These are phyloP conservation scores for Crotalus helleri DNA, from an alignment of 2,113 vertebrate genomes.

Conservation along the genomic window DNA sequence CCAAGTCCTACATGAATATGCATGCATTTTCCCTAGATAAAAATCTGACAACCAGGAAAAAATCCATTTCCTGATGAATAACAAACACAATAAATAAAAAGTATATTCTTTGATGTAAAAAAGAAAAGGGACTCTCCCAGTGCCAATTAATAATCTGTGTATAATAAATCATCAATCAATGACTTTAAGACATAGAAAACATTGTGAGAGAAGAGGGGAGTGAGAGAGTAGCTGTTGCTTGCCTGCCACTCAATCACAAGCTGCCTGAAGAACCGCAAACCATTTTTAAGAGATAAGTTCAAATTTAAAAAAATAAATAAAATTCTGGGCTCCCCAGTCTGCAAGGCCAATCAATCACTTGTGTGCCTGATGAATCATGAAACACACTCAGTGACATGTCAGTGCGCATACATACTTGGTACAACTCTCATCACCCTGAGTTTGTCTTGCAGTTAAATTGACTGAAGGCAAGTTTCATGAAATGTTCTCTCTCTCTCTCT, in stretches of 20 bases:
- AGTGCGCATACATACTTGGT: slow-evolving; percentile 51
- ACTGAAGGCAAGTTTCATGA: slow-evolving; percentile 53
- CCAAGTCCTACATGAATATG: slow-evolving; percentile 18
- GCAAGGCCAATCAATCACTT: slow-evolving; percentile 55
- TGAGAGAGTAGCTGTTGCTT: slow-evolving; percentile 10
- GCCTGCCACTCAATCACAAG: slow-evolving; percentile 48
- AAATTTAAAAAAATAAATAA: slow-evolving; percentile 20
- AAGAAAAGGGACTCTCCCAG: slow-evolving; percentile 34
- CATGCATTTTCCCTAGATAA: neutral
- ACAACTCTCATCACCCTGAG: slow-evolving; percentile 53
- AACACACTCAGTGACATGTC: slow-evolving; percentile 57
- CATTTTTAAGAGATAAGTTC: slow-evolving; percentile 32
- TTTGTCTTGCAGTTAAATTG: slow-evolving; percentile 61
- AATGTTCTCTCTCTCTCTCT: slow-evolving; percentile 39
- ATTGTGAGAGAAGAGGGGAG: neutral
- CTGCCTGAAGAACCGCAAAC: slow-evolving; percentile 51
- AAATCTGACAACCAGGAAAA: slow-evolving; percentile 35
- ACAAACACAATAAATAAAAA: slow-evolving; percentile 23
- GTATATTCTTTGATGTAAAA: slow-evolving; percentile 47
- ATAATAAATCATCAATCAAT: slow-evolving; percentile 45
- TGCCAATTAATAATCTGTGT: slow-evolving; percentile 45
- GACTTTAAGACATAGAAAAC: slow-evolving; percentile 28
- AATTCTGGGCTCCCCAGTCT: slow-evolving; percentile 47
- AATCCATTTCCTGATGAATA: slow-evolving; percentile 50
- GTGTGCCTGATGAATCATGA: slow-evolving; percentile 62